Evolutionary conservation across 2,113 vertebrate species (phyloP).

Genomic region (Pica pica): DNA sequence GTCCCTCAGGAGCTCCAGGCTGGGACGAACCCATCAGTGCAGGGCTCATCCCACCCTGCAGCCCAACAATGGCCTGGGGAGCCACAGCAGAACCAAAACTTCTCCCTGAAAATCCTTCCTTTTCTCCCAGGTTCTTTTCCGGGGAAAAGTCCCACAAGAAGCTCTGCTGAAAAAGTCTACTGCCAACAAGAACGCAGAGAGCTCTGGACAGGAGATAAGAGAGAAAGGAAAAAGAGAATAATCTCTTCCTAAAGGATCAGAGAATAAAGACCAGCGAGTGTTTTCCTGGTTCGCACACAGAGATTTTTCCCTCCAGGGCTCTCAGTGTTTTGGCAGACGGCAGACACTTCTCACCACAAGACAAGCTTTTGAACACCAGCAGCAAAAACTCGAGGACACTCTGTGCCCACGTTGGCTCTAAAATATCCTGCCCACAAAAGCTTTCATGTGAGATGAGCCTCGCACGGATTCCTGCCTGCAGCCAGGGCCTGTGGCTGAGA

Average conservation of each 20-base stretch:
- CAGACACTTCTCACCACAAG: neutral
- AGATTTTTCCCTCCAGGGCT: neutral
- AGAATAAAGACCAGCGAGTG: neutral
- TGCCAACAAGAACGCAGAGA: neutral
- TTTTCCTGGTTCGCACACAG: neutral
- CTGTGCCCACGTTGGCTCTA: neutral
- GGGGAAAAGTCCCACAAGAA: accelerated
- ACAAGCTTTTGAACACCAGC: neutral
- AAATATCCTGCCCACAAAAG: slow-evolving; percentile 9
- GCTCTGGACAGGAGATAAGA: neutral
- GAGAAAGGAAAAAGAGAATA: neutral
- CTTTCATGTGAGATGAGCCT: neutral
- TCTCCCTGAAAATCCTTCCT: neutral
- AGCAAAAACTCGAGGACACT: neutral
- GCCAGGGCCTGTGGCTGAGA: neutral
- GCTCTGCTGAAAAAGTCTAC: neutral
- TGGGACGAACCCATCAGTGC: neutral
- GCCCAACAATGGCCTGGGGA: neutral
- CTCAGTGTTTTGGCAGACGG: slow-evolving; percentile 11
- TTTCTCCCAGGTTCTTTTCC: neutral
- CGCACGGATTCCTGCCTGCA: neutral
- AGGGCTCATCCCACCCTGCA: neutral
- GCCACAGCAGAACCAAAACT: neutral
- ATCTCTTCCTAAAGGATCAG: neutral
- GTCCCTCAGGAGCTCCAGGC: neutral